Percentiles rank a stretch among this genome's conserved stretches.
Evolutionary conservation across 2,113 vertebrate species (phyloP).

Genomic region (Vulpes lagopus): DNA sequence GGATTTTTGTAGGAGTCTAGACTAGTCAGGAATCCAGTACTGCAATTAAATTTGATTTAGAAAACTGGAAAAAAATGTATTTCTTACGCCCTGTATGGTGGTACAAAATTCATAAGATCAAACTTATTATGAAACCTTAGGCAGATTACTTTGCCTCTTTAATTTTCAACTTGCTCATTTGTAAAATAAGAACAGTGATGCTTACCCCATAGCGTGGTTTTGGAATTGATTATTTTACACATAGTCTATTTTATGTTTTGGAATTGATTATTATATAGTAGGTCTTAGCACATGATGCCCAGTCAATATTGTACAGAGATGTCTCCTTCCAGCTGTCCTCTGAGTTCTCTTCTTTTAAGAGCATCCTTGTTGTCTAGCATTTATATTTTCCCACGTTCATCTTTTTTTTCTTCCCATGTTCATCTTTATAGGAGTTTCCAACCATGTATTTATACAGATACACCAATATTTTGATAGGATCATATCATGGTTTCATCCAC

Average conservation of each 20-base stretch:
- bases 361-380: background rate
- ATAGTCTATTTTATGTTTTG: background rate
- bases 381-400: background rate
- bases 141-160: background rate
- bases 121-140: background rate
- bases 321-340: background rate
- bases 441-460: background rate
- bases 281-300: background rate
- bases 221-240: background rate
- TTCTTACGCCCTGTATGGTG: background rate
- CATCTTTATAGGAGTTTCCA: background rate
- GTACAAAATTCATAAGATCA: background rate
- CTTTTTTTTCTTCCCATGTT: background rate
- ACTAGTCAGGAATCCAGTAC: background rate
- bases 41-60: constrained; percentile 42
- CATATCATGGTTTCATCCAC: background rate
- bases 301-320: background rate
- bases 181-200: background rate
- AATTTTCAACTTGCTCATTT: background rate
- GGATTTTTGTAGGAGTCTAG: background rate
- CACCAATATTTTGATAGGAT: background rate
- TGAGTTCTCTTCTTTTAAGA: background rate
- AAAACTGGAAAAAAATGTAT: background rate
- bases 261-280: background rate
- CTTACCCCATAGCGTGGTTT: background rate